Conservation (phyloP, 2,888 invertebrate genomes). For the Cenopis cana region DNA sequence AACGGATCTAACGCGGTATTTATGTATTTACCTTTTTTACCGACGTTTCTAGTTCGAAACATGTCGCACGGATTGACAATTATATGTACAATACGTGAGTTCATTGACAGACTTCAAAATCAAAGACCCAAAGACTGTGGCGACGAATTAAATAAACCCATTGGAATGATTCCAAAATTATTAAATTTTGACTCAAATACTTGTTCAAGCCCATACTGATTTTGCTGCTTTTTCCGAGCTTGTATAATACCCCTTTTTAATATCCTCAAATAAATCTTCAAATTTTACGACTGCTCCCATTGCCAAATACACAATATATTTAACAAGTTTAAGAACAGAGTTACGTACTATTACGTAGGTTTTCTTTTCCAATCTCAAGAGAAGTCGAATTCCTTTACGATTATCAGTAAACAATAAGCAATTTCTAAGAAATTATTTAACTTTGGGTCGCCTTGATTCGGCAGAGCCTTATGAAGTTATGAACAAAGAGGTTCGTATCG, state of each 20-base stretch:
- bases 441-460: too few relatives aligned
- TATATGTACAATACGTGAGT: too few relatives aligned
- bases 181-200: neutral
- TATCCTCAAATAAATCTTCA: neutral
- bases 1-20: too few relatives aligned
- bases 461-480: too few relatives aligned
- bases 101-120: neutral
- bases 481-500: too few relatives aligned
- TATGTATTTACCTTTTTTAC: too few relatives aligned
- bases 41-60: too few relatives aligned
- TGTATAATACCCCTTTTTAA: neutral
- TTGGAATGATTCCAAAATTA: slow-evolving; percentile 30
- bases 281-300: neutral
- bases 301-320: too few relatives aligned
- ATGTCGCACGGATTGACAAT: too few relatives aligned
- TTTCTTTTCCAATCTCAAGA: neutral
- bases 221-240: neutral
- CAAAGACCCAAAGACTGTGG: neutral
- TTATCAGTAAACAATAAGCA: too few relatives aligned
- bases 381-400: neutral
- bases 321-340: neutral
- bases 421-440: too few relatives aligned
- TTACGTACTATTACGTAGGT: neutral
- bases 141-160: neutral
- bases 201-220: neutral